Evolutionary conservation across 2,797 vertebrate species (phyloP).

Genomic region (Hemibagrus guttatus): DNA sequence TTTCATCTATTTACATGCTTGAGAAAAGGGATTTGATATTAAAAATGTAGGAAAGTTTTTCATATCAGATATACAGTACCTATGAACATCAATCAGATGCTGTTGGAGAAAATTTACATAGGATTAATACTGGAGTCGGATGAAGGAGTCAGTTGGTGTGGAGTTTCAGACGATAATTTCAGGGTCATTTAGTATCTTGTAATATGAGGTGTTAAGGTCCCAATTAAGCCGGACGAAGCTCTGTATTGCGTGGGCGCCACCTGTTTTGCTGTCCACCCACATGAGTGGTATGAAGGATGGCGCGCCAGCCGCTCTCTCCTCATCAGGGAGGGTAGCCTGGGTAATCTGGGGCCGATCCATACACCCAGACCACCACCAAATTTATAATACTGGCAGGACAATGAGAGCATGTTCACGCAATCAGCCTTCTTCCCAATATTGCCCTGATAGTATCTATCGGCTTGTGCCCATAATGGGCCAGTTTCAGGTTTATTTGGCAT

Average conservation of each 20-base stretch:
- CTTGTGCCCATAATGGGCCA: slow-evolving; percentile 42
- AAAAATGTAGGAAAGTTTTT: background rate
- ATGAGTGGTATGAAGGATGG: slow-evolving; percentile 75
- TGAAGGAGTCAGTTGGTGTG: slow-evolving; percentile 27
- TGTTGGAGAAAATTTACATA: background rate
- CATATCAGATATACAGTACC: no score
- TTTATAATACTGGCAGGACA: slow-evolving; percentile 86
- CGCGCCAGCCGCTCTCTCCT: slow-evolving; percentile 62
- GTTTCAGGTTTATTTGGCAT: slow-evolving; percentile 44
- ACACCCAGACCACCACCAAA: slow-evolving; percentile 76
- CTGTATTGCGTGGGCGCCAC: slow-evolving; percentile 57
- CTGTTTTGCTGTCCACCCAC: slow-evolving; percentile 78
- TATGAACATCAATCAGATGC: background rate
- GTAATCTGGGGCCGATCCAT: slow-evolving; percentile 79
- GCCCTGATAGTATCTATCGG: slow-evolving; percentile 69
- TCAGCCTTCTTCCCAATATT: slow-evolving; percentile 76
- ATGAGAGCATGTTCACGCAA: slow-evolving; percentile 75
- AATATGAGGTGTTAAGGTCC: slow-evolving; percentile 48
- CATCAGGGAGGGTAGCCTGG: slow-evolving; percentile 75
- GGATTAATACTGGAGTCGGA: background rate
- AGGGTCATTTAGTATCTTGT: slow-evolving; percentile 37
- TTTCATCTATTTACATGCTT: background rate
- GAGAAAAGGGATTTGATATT: background rate
- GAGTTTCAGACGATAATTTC: slow-evolving; percentile 10
- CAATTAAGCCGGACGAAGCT: slow-evolving; percentile 47